A percentile compares a stretch with the other conserved stretches of the same genome.
Evolutionary conservation across 2,797 vertebrate genomes (phyloP).

Genomic region (Rachycentron canadum): DNA sequence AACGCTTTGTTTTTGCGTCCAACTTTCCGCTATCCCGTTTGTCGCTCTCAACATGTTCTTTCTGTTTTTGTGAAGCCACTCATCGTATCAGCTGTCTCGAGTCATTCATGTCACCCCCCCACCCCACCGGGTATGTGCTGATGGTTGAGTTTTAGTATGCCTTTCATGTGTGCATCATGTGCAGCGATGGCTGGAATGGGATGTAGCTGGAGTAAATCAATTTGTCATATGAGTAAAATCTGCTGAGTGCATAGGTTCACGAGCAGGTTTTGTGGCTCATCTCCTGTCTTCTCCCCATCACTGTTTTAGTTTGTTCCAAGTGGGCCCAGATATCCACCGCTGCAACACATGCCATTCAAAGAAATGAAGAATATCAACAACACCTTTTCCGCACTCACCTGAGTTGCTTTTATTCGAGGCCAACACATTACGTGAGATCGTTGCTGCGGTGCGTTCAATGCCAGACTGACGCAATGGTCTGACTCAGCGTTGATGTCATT

Average conservation of each 20-base stretch:
- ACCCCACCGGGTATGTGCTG: conserved; percentile 85
- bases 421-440: conserved; percentile 23
- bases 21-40: background rate
- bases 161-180: conserved; percentile 83
- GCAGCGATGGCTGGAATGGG: conserved; percentile 81
- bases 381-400: background rate
- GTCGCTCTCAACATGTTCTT: conserved; percentile 34
- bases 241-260: conserved; percentile 84
- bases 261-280: conserved; percentile 73
- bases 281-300: conserved; percentile 59
- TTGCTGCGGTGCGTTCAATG: conserved; percentile 21
- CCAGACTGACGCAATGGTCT: conserved; percentile 27
- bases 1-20: conserved; percentile 26
- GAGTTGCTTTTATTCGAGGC: conserved; percentile 15
- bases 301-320: conserved; percentile 46
- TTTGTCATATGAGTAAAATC: conserved; percentile 84
- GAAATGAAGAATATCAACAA: conserved; percentile 4
- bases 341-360: conserved; percentile 37
- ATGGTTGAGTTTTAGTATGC: conserved; percentile 76
- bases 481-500: conserved; percentile 48
- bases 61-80: conserved; percentile 55
- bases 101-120: conserved; percentile 74
- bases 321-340: conserved; percentile 33
- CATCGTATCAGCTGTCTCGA: conserved; percentile 74
- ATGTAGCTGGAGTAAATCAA: conserved; percentile 84